Evolutionary conservation across 2,113 vertebrate genomes (phyloP), one percentile per base, ranked within the genome.

Genomic region (Pontoporia blainvillei): DNA sequence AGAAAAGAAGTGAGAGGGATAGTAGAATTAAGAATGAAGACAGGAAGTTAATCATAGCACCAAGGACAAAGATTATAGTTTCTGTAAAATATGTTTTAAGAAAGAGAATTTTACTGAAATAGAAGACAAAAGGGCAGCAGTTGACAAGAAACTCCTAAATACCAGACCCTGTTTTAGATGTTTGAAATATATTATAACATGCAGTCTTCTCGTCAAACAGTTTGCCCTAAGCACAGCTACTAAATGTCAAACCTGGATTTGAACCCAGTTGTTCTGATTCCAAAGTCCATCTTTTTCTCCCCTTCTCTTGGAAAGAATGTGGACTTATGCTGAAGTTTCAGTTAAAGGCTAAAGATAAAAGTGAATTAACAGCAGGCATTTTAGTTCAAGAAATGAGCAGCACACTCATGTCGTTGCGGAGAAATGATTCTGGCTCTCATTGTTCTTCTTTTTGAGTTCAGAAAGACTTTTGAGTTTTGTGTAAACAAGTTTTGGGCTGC

Each of bases 281-380:
- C 39, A 36, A 31, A 84, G 73, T n/a, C 90, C 46, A 23, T 44
- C 49, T 62, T 76, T 91, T 49, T 54, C 41, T 91, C 25, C 6
- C 0, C 5, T 17, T 75, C 36, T 82, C 34, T 90, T 79, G 52
- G 29, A 86, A 92, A 76, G 59, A 79, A 57, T 90, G 72, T 15
- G 61, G 67, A 36, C 31, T 78, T 86, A 86, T 20, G 75, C 25
- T 44, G 49, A 46, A 86, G 29, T 94, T 83, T 95, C 49, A 72
- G 71, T 96, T 46, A 94, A 79, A 92, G 94, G 20, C 75, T 86
- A 25, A 41, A 90, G 88, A 87, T 90, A 81, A 95, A 95, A 92
- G 62, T 31, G 39, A 46, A 17, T 41, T 79, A 90, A 61, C 62
- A 94, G 85, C 93, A 94, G 88, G 49, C 57, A 17, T 86, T 52